phyloP scores from a whole-genome alignment of 2,113 vertebrate species.

The Prunella fulvescens region DNA sequence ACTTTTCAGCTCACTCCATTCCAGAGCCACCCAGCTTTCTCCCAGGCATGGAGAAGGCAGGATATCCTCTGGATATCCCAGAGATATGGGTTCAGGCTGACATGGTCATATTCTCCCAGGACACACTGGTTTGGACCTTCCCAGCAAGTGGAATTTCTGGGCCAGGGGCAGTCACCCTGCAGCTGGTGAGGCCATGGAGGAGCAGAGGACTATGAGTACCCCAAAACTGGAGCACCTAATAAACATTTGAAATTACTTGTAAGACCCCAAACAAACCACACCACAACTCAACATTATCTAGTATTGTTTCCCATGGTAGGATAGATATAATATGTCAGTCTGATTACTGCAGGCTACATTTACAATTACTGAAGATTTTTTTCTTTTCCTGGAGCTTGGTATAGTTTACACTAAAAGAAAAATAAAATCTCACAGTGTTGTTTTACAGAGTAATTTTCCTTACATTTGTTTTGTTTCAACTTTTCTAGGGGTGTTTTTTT shows the following conservation, averaged over 20 bases:
- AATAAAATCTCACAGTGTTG: background rate
- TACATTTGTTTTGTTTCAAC: background rate
- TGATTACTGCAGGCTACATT: background rate
- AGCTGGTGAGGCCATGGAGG: background rate
- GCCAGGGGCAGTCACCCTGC: background rate
- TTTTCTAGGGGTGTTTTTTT: background rate
- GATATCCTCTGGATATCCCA: background rate
- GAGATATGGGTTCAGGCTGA: background rate
- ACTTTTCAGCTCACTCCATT: background rate
- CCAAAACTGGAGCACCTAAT: background rate
- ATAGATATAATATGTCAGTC: background rate
- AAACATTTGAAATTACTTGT: background rate
- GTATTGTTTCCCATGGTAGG: background rate
- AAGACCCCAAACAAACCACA: background rate
- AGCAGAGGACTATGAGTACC: rapidly evolving
- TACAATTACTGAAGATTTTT: background rate
- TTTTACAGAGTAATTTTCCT: background rate
- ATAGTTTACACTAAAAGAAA: background rate
- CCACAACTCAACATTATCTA: background rate
- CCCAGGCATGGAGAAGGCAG: background rate
- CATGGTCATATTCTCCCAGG: rapidly evolving
- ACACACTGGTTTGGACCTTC: background rate
- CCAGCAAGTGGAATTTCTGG: background rate
- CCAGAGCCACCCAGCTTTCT: background rate
- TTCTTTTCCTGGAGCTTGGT: background rate